phyloP scores from a whole-genome alignment of 2,113 vertebrate species.

The Myotis brandtii region DNA sequence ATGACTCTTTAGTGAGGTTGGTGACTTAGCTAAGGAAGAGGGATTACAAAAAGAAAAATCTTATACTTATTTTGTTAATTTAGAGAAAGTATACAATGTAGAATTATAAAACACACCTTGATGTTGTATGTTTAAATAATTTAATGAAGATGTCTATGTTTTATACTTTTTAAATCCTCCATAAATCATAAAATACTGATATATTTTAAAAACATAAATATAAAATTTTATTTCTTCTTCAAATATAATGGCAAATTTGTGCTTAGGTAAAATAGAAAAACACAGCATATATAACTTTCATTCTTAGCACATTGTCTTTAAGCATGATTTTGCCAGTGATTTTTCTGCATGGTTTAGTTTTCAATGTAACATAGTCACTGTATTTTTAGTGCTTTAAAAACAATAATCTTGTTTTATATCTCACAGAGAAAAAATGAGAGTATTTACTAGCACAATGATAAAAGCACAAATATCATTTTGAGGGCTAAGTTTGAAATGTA shows the following conservation, averaged over 20 bases:
- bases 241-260: not conserved
- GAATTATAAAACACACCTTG: not conserved
- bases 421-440: not conserved
- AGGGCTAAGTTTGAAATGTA: conserved; percentile 7
- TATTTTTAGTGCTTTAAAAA: conserved; percentile 43
- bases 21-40: not conserved
- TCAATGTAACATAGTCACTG: not conserved
- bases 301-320: not conserved
- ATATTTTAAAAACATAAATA: not conserved
- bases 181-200: not conserved
- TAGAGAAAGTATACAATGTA: not conserved
- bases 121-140: not conserved
- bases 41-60: not conserved
- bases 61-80: not conserved
- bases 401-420: not conserved
- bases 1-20: not conserved
- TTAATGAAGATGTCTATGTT: not conserved
- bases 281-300: not conserved
- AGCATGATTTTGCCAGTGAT: not conserved
- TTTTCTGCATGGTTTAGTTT: conserved; percentile 46
- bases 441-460: not conserved
- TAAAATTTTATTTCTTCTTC: not conserved
- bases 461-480: conserved; percentile 29
- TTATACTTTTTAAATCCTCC: not conserved
- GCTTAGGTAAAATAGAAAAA: not conserved